Evolutionary conservation across 1,140 invertebrate species (phyloP).

Genomic region (Tenebrio molitor): DNA sequence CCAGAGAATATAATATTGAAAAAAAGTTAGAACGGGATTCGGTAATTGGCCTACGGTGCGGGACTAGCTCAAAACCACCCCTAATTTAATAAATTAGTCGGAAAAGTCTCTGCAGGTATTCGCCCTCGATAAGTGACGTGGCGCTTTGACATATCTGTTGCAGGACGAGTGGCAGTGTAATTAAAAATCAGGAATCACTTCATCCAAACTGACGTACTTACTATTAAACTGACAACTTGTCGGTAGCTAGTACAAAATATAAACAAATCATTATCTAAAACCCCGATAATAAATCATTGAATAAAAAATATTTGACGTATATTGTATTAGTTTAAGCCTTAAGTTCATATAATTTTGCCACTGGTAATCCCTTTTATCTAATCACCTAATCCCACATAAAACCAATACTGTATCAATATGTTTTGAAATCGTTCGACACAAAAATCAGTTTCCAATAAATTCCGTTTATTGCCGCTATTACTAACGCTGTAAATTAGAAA

Average conservation of each 20-base stretch:
- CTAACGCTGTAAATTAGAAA: constrained; percentile 25
- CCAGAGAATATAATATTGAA: constrained; percentile 45
- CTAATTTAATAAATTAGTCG: constrained; percentile 24
- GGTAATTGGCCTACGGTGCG: constrained; percentile 18
- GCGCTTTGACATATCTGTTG: neutral
- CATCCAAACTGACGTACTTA: constrained; percentile 1
- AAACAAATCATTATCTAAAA: constrained; percentile 58
- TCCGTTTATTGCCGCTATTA: neutral
- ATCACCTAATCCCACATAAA: constrained; percentile 53
- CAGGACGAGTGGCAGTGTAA: too few species aligned
- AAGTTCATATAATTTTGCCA: constrained; percentile 57
- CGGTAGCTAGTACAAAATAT: constrained; percentile 41
- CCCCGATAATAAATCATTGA: constrained; percentile 57
- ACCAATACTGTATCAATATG: constrained; percentile 53
- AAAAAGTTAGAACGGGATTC: constrained; percentile 25
- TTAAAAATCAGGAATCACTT: constrained; percentile 17
- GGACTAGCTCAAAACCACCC: constrained; percentile 16
- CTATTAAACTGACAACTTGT: constrained; percentile 14
- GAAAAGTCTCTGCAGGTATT: too few species aligned
- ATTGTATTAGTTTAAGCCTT: constrained; percentile 53
- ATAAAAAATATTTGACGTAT: constrained; percentile 56
- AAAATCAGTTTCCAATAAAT: constrained; percentile 29
- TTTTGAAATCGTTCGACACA: constrained; percentile 42
- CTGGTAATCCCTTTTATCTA: constrained; percentile 56
- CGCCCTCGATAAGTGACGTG: too few species aligned